Base-by-base conservation (phyloP, 2,113 vertebrate species). In the Dicentrarchus labrax region DNA sequence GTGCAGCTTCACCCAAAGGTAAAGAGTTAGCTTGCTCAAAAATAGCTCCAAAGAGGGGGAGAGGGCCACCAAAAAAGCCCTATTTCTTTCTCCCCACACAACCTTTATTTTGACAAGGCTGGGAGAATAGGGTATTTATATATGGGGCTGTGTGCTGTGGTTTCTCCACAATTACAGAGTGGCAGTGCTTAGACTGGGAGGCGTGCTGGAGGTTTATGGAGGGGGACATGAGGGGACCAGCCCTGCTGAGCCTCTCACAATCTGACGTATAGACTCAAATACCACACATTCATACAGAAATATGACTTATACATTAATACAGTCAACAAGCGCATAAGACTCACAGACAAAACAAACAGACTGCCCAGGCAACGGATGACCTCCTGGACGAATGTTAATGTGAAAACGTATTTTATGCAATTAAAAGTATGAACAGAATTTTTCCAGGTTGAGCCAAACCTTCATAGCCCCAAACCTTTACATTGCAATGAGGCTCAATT, bases 161-260 rank as follows among this genome's bases (percentile, higher is more conserved):
- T 92, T 92, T 88, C 86, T 90, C 93, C 94, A 94, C 93, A 96
- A 96, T 96, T 96, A 95, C 95, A 96, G 94, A 94, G 92, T 94
- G 91, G 90, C 90, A 88, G 90, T 93, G 91, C 91, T 92, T 92
- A 93, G 94, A 95, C 93, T 93, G 92, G 90, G 91, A 94, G 93
- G 92, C 93, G 92, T 91, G 91, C 90, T 92, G 87, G 90, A 93
- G 91, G 89, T 92, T 93, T 92, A 89, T 91, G 91, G 91, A 89
- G 88, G 91, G 92, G 90, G 93, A 91, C 91, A 80, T 86, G 80
- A 93, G 90, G 93, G 88, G 88, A 94, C 86, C 91, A 90, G 88
- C 88, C 90, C 85, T 92, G 88, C 80, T n/a, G 36, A 78, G 67
- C 65, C 76, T 79, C 66, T 39, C 72, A 76, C 89, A 89, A 87